Evolutionary conservation across 2,113 vertebrate species (phyloP), one percentile per base, ranked within the genome.

Genomic region (Plectropomus leopardus): DNA sequence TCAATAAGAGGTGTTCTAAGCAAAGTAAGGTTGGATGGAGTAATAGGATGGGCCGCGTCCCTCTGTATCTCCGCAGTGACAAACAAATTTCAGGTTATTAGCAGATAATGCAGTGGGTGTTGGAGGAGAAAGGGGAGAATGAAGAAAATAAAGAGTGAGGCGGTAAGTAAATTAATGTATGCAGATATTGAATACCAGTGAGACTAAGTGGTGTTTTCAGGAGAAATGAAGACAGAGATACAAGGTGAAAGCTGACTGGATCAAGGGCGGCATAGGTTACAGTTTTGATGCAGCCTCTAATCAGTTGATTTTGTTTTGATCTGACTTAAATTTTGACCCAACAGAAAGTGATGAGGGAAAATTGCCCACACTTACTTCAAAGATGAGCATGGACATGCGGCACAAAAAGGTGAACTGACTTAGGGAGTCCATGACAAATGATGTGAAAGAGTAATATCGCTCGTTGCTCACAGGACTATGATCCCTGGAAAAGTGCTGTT

Each of bases 11-110:
- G 78, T 82, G 76, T 88, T 91, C 87, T 82, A 80, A 88, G 80
- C 70, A 68, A 69, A 78, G 78, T 64, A 63, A 76, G 71, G 69
- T 73, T 80, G 70, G 44, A n/a, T 17, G 10, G 44, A 16, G 26
- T 65, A 48, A 48, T 32, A 48, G 10, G 78, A 88, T 55, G 71
- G 88, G 88, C 84, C 61, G 84, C 34, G 7, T 61, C 57, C 80
- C 58, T 55, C 75, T 64, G 63, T 82, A 81, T 86, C 75, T 65
- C 71, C 61, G 67, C 64, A 28, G 75, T 83, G 84, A 72, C 87
- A 89, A 92, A 90, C 90, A 88, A 48, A 90, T 89, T 89, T 84
- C 68, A 83, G 79, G 64, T 92, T 90, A 92, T 93, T 90, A 92
- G 80, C 76, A 58, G 79, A 82, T 93, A 92, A 92, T 92, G 83